Evolutionary conservation across 2,113 vertebrate species (phyloP), one percentile per base, ranked within the genome.

Genomic region (Anoplopoma fimbria): DNA sequence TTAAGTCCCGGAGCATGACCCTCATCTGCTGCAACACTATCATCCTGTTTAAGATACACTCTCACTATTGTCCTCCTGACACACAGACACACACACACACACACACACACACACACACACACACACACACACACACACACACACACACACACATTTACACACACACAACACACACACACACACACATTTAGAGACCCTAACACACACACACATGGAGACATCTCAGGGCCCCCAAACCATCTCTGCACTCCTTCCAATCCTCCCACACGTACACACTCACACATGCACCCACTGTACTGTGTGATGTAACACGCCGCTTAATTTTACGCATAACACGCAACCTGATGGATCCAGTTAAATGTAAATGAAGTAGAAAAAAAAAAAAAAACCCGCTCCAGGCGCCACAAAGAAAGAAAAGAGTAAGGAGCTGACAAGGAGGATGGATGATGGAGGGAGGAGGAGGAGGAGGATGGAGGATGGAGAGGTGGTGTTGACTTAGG

Each of bases 1-100:
- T 77, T 94, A 94, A 95, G 92, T 94, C 91, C 84, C 38, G 3
- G 63, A 89, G 90, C 91, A 83, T 93, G 87, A 92, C 92, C 88
- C 84, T 93, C 82, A 91, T 91, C 92, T 88, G 82, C 75, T 83
- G 82, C 90, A 89, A 83, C 87, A 87, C 83, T 86, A 83, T 91
- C 87, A 92, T 91, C 92, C 92, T 90, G 90, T 91, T 91, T 82
- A 86, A 87, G 86, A 90, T 81, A 88, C 92, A 89, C 87, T 91
- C 88, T 76, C 86, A 7, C 87, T 64, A 90, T 93, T 91, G 88
- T 93, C 87, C 86, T 67, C 47, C 83, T 71, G 67, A 42, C 64
- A 67, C 73, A 71, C 82, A 74, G 69, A 65, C 69, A 74, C 38
- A 23, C 81, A 75, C n/a, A 57, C 55, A 57, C 55, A 34, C 71